phyloP scores from a whole-genome alignment of 2,113 vertebrate species.

The Aldabrachelys gigantea region DNA sequence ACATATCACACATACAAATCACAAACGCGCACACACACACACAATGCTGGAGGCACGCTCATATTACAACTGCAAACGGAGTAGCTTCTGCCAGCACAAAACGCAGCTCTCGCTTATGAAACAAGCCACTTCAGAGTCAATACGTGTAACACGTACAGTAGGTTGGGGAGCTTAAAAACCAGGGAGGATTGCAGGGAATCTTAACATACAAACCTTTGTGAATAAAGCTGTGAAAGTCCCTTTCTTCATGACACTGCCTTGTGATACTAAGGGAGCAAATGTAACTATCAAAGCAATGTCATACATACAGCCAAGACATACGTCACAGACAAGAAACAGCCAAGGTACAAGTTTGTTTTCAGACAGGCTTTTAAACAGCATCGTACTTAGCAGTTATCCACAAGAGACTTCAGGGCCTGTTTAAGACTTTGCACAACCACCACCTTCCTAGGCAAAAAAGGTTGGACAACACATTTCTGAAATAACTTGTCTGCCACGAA shows the following conservation, averaged over 20 bases:
- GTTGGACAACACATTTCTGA: neutral
- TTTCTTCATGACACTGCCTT: fast-evolving
- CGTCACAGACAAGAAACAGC: neutral
- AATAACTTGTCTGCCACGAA: neutral
- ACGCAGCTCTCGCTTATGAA: fast-evolving
- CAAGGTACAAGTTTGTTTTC: fast-evolving
- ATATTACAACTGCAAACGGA: neutral
- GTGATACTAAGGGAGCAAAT: fast-evolving
- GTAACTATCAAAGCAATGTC: neutral
- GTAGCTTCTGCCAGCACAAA: neutral
- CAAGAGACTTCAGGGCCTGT: neutral
- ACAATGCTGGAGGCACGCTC: neutral
- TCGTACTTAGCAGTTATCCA: neutral
- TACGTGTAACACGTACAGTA: neutral
- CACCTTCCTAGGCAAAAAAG: neutral
- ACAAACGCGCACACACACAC: neutral
- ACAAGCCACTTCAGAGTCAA: neutral
- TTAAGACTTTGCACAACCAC: neutral
- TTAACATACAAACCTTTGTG: neutral
- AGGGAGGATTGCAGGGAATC: neutral
- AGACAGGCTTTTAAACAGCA: neutral
- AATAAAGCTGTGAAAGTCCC: neutral
- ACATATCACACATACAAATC: neutral
- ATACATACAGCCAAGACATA: fast-evolving
- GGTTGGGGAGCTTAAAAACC: neutral